Evolutionary conservation across 2,113 vertebrate genomes (phyloP).

Genomic region (Albula glossodonta): DNA sequence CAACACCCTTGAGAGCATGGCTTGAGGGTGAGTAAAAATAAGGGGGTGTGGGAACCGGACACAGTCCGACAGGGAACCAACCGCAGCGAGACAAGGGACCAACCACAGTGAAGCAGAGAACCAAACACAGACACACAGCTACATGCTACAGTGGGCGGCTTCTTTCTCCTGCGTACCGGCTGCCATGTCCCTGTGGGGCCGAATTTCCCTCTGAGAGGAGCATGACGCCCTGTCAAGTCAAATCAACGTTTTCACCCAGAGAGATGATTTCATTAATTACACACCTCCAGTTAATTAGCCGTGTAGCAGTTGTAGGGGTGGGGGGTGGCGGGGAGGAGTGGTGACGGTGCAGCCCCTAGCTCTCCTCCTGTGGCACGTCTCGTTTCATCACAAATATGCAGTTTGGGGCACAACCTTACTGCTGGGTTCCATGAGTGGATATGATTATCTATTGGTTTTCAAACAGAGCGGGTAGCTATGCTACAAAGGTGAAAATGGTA

Average conservation of each 20-base stretch:
- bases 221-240: neutral
- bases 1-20: neutral
- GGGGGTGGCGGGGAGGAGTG: no score
- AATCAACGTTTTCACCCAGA: neutral
- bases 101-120: neutral
- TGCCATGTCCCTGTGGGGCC: neutral
- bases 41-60: neutral
- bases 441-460: neutral
- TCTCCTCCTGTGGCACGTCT: neutral
- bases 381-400: neutral
- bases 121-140: no score
- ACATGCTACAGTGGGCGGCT: no score
- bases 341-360: no score
- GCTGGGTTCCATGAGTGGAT: neutral
- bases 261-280: neutral
- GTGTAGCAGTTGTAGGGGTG: neutral
- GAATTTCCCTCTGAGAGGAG: neutral
- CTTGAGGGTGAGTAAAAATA: neutral
- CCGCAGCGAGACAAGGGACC: neutral
- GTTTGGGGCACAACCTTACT: neutral
- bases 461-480: neutral
- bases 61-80: neutral
- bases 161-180: neutral
- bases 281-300: neutral
- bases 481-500: no score